Percentiles rank a stretch among this genome's conserved stretches.
phyloP scores from a whole-genome alignment of 2,888 invertebrate species.

The Pseudoips prasinana region DNA sequence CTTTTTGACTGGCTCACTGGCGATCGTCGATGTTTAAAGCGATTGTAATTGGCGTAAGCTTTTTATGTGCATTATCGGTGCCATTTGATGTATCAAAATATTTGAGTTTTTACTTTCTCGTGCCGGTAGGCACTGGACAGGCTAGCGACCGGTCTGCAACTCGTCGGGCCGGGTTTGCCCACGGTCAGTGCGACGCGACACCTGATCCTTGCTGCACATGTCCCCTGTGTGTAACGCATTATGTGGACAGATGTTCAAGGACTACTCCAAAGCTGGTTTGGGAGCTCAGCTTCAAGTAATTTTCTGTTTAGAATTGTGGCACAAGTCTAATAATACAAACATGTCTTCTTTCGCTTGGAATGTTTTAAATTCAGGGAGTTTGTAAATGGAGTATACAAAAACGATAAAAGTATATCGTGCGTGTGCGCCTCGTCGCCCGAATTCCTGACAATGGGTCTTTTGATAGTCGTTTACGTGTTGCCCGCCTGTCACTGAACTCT shows the following conservation, averaged over 20 bases:
- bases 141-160: constrained; percentile 52
- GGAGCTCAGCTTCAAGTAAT: constrained; percentile 15
- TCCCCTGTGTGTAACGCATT: constrained; percentile 43
- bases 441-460: constrained; percentile 61
- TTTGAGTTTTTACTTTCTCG: constrained; percentile 57
- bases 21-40: constrained; percentile 28
- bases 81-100: constrained; percentile 41
- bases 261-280: constrained; percentile 41
- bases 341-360: constrained; percentile 16
- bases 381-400: constrained; percentile 1
- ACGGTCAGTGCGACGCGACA: constrained; percentile 75
- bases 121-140: constrained; percentile 35
- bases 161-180: constrained; percentile 62
- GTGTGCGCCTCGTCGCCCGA: constrained; percentile 53
- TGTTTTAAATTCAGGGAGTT: constrained; percentile 3
- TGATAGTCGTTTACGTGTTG: constrained; percentile 46
- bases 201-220: constrained; percentile 73
- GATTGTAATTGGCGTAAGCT: constrained; percentile 28
- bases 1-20: constrained; percentile 20
- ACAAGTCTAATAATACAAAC: too few species aligned
- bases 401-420: constrained; percentile 42
- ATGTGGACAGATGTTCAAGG: constrained; percentile 61
- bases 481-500: constrained; percentile 54
- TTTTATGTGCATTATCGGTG: constrained; percentile 35
- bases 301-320: constrained; percentile 13